These are phyloP conservation scores for Protobothrops mucrosquamatus DNA, from an alignment of 2,113 vertebrate species.

Conservation along the genomic window DNA sequence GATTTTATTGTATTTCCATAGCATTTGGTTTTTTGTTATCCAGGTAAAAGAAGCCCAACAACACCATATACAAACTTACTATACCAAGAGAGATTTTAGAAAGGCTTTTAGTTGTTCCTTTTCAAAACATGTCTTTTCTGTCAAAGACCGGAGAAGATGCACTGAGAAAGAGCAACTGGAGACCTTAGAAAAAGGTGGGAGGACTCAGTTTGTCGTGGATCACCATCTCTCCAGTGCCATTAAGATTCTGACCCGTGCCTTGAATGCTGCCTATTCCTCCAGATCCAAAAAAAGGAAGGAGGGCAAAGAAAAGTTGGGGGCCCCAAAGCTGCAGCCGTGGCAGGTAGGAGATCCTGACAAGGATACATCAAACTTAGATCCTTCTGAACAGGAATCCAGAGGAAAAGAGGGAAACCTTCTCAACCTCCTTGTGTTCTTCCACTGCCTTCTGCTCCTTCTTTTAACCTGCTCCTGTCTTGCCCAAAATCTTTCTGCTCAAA, in stretches of 20 bases:
- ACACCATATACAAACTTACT: accelerated
- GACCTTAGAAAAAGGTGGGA: neutral
- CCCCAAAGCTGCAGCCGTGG: neutral
- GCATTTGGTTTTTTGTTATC: neutral
- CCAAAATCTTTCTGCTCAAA: too few relatives aligned
- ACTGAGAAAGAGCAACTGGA: neutral
- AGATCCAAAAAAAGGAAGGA: neutral
- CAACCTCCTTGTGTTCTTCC: neutral
- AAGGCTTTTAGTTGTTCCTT: neutral
- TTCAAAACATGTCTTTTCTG: neutral
- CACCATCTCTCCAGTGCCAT: neutral
- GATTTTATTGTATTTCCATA: neutral
- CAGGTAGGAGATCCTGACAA: neutral
- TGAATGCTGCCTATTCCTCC: neutral
- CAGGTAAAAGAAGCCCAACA: neutral
- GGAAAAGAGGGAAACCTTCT: neutral
- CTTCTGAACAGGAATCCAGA: neutral
- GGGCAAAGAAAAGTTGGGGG: neutral
- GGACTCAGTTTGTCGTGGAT: accelerated
- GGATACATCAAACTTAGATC: neutral
- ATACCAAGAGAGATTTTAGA: neutral
- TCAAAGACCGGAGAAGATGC: neutral
- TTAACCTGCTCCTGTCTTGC: too few relatives aligned
- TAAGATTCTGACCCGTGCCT: neutral
- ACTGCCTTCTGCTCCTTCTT: too few relatives aligned